A percentile compares a stretch with the other conserved stretches of the same genome.
Evolutionary conservation across 2,113 vertebrate genomes (phyloP).

Genomic region (Egretta garzetta): DNA sequence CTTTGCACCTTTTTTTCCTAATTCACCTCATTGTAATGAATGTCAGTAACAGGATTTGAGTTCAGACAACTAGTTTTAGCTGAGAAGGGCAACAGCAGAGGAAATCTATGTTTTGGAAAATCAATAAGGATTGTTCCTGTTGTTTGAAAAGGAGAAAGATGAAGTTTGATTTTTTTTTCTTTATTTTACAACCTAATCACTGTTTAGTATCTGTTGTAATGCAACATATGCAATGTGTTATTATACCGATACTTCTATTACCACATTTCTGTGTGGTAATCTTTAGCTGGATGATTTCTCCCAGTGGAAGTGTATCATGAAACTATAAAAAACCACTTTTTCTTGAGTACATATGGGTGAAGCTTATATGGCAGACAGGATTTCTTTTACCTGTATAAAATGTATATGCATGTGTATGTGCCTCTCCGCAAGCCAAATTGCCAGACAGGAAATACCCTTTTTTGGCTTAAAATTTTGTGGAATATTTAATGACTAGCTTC

Average conservation of each 20-base stretch:
- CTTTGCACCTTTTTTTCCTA: not conserved
- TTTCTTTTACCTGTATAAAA: not conserved
- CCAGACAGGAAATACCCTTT: not conserved
- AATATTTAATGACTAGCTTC: not conserved
- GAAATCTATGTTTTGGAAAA: not conserved
- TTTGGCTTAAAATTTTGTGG: not conserved
- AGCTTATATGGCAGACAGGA: not conserved
- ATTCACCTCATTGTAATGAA: not conserved
- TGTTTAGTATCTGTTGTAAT: not conserved
- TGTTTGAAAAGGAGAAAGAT: not conserved
- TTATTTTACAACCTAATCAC: not conserved
- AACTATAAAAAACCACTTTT: not conserved
- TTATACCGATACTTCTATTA: not conserved
- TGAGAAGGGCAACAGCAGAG: not conserved
- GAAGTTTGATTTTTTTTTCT: not conserved
- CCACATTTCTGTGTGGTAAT: slow-evolving; percentile 16
- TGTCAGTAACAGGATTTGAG: not conserved
- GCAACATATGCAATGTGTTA: not conserved
- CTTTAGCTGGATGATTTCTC: slow-evolving; percentile 38
- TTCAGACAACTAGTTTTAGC: not conserved
- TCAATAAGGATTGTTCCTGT: not conserved
- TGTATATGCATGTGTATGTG: not conserved
- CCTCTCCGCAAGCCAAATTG: not conserved
- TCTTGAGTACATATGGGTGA: not conserved
- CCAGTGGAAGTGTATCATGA: not conserved